Evolutionary conservation across 2,113 vertebrate genomes (phyloP).

Genomic region (Pholis gunnellus): DNA sequence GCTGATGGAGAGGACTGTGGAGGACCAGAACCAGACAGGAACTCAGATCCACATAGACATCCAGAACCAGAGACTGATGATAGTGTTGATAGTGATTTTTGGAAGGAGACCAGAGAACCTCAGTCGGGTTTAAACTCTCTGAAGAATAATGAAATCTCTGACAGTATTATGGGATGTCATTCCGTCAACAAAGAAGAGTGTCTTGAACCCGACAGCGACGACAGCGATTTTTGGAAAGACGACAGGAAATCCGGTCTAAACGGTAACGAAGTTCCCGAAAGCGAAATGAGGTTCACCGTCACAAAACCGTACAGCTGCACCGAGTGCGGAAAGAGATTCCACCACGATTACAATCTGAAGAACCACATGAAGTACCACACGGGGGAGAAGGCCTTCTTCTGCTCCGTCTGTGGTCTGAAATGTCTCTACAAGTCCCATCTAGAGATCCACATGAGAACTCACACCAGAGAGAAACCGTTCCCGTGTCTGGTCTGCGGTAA

Average conservation of each 20-base stretch:
- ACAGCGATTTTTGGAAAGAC: constrained; percentile 36
- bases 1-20: constrained; percentile 15
- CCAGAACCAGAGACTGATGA: neutral
- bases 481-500: constrained; percentile 15
- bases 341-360: neutral
- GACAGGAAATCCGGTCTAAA: neutral
- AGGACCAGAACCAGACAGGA: neutral
- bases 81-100: constrained; percentile 2
- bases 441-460: constrained; percentile 22
- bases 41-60: neutral
- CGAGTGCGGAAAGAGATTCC: neutral
- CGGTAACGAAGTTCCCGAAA: neutral
- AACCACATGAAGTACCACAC: neutral
- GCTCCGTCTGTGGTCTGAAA: neutral
- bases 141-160: neutral
- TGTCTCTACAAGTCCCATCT: constrained; percentile 15
- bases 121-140: neutral
- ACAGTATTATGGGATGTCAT: neutral
- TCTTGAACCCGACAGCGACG: neutral
- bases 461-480: constrained; percentile 8
- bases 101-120: constrained; percentile 11
- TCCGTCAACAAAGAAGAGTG: neutral
- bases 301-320: constrained; percentile 5
- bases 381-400: neutral
- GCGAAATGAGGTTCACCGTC: neutral